Evolutionary conservation across 2,888 invertebrate genomes (phyloP), one percentile per base, ranked within the genome.

Genomic region (Temnothorax unifasciatus): DNA sequence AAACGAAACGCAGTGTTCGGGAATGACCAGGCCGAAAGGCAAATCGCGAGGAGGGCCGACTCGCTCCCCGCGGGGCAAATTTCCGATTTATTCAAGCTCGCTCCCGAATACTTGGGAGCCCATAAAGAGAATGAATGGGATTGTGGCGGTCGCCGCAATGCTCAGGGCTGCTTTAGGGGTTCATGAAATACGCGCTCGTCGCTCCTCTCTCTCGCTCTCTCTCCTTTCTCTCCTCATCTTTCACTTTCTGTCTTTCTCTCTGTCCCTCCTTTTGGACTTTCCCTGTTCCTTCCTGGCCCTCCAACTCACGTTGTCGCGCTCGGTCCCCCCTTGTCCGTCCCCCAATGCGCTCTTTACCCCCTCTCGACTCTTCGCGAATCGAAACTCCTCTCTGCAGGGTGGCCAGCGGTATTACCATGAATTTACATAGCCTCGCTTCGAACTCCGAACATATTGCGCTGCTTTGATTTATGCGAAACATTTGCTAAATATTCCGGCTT

Each of bases 401-500:
- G 92, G 92, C 92, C 92, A 71, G 82, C 87, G 91, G 90, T 91
- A 94, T 94, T 94, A 94, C 93, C 94, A 94, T 94, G 94, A 94
- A 94, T 94, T 94, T 94, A 93, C 94, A 94, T 94, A 94, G 93
- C 90, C 91, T 90, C 90, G 90, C 91, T 90, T 90, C 90, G 87
- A 91, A 90, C 92, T 91, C 90, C 84, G 91, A 93, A 93, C 94
- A 94, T 94, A 94, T 94, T 94, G 93, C 93, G 92, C 84, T 85
- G 92, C 93, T 94, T 93, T 94, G 94, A 94, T 94, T 94, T 93
- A 94, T 93, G 93, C 91, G 94, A 93, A 93, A 94, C 93, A 94
- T 94, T 94, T 93, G 93, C 93, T 94, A 94, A 94, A 94, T 93
- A 93, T 93, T 92, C 92, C 90, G 89, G 93, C 92, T 93, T 93